Evolutionary conservation across 1,140 invertebrate species (phyloP).

Genomic region (Yoshiicerus persimilis): DNA sequence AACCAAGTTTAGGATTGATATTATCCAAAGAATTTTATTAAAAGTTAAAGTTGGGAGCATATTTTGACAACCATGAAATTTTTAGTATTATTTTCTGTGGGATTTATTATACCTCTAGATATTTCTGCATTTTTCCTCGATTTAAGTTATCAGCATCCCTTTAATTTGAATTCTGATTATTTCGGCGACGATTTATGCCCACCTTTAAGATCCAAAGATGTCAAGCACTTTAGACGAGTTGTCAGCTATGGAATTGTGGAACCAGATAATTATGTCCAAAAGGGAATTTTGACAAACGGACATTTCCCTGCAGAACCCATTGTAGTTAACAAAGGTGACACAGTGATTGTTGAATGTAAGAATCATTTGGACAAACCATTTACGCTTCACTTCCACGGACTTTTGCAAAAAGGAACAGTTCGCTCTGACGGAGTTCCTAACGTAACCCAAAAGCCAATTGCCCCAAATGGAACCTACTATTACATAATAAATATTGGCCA

Average conservation of each 20-base stretch:
- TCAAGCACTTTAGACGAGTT: not conserved
- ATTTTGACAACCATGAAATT: not conserved
- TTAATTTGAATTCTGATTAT: not conserved
- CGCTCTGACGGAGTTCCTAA: slow-evolving; percentile 27
- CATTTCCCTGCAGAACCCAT: slow-evolving; percentile 8
- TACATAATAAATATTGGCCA: slow-evolving; percentile 8
- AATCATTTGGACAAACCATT: not conserved
- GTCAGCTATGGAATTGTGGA: not conserved
- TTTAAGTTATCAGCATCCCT: not conserved
- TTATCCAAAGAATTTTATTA: not conserved
- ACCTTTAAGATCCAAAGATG: not conserved
- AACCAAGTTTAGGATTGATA: no score
- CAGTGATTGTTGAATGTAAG: not conserved
- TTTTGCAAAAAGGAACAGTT: not conserved
- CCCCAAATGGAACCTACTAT: slow-evolving; percentile 13
- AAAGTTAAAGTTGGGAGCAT: not conserved
- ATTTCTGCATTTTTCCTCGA: not conserved
- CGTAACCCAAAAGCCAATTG: slow-evolving; percentile 29
- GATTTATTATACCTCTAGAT: not conserved
- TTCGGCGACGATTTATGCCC: not conserved
- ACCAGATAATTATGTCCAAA: slow-evolving; percentile 14
- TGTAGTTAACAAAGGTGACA: not conserved
- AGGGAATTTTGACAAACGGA: slow-evolving; percentile 20
- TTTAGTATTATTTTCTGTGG: not conserved
- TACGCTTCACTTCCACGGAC: slow-evolving; percentile 29